Conservation (phyloP, 2,888 invertebrate genomes). For the Alloscopus bannaensis region DNA sequence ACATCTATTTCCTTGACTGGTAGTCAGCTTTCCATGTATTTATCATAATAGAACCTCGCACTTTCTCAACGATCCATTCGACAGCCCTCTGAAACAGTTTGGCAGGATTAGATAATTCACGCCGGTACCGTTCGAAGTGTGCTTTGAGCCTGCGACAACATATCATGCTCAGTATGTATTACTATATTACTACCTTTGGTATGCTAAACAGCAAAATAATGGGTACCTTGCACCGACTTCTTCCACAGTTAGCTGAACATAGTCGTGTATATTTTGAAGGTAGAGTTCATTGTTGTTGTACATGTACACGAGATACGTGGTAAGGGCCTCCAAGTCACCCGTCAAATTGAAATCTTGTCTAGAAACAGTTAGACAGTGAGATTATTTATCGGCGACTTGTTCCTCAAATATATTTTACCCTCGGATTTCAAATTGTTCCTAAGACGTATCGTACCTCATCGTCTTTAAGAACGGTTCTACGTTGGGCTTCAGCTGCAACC, state of each 20-base stretch:
- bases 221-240: slow-evolving; percentile 80
- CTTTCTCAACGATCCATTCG: slow-evolving; percentile 68
- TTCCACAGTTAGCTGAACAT: slow-evolving; percentile 83
- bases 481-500: slow-evolving; percentile 85
- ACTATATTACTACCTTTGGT: neutral
- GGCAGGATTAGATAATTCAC: slow-evolving; percentile 64
- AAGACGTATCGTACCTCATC: slow-evolving; percentile 75
- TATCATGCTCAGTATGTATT: slow-evolving; percentile 6
- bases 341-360: slow-evolving; percentile 79
- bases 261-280: slow-evolving; percentile 85
- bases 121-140: slow-evolving; percentile 51
- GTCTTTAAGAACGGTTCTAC: slow-evolving; percentile 81
- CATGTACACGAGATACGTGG: slow-evolving; percentile 84
- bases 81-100: slow-evolving; percentile 68
- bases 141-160: slow-evolving; percentile 29
- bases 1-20: too few species aligned
- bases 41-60: slow-evolving; percentile 20
- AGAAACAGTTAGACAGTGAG: neutral
- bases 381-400: neutral
- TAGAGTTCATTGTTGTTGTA: slow-evolving; percentile 90
- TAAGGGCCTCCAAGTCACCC: slow-evolving; percentile 83
- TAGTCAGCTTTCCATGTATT: too few species aligned
- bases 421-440: too few species aligned
- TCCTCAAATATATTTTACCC: neutral
- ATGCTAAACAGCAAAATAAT: neutral